Evolutionary conservation across 1,140 invertebrate species (phyloP).

Genomic region (Drosophila mauritiana): DNA sequence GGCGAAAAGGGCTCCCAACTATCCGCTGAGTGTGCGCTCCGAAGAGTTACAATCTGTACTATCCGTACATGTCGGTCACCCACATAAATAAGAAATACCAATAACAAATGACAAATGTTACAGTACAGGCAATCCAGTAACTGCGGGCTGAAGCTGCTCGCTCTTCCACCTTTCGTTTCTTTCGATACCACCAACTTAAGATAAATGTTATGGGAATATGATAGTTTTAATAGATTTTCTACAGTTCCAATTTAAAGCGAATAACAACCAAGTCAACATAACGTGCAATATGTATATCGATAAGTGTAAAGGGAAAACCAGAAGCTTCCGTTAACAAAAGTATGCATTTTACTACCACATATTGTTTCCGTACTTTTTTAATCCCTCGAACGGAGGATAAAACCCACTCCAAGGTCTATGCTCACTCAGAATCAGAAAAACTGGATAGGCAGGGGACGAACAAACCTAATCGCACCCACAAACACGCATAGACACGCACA

Average conservation of each 20-base stretch:
- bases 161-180: constrained; percentile 74
- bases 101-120: constrained; percentile 22
- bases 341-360: constrained; percentile 59
- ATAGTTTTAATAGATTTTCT: constrained; percentile 65
- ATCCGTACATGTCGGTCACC: constrained; percentile 1
- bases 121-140: constrained; percentile 47
- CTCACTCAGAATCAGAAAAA: constrained; percentile 28
- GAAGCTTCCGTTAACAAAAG: constrained; percentile 64
- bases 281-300: constrained; percentile 31
- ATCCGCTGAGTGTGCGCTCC: constrained; percentile 15
- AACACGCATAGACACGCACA: constrained; percentile 22
- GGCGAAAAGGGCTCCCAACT: constrained; percentile 11
- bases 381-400: constrained; percentile 21
- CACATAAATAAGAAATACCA: background rate
- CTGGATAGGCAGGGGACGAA: constrained; percentile 12
- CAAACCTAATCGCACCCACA: constrained; percentile 7
- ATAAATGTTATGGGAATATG: constrained; percentile 54
- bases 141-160: constrained; percentile 48
- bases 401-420: constrained; percentile 34
- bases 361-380: constrained; percentile 33
- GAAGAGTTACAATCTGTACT: constrained; percentile 14
- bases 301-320: constrained; percentile 25
- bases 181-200: constrained; percentile 69
- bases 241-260: constrained; percentile 56
- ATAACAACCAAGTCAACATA: constrained; percentile 24